These are phyloP conservation scores for Andrena bucephala DNA, from an alignment of 2,888 invertebrate genomes.

Conservation along the genomic window DNA sequence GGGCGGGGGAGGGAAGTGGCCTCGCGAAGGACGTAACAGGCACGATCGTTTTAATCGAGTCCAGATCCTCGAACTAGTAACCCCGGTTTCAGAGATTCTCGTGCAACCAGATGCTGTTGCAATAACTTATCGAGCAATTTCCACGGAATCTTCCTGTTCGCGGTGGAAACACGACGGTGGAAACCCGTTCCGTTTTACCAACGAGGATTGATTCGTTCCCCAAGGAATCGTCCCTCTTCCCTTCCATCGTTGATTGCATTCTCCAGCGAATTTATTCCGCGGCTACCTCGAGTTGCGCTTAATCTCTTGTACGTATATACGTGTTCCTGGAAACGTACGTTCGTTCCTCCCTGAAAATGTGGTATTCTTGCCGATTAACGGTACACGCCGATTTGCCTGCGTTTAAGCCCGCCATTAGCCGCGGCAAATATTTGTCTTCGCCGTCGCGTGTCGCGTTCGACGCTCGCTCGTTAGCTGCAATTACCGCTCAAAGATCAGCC, in stretches of 20 bases:
- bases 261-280: slow-evolving; percentile 11
- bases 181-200: slow-evolving; percentile 69
- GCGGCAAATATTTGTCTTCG: slow-evolving; percentile 23
- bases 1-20: slow-evolving; percentile 13
- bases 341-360: background rate
- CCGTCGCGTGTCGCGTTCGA: slow-evolving; percentile 14
- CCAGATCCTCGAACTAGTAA: slow-evolving; percentile 51
- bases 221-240: slow-evolving; percentile 60
- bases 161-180: slow-evolving; percentile 50
- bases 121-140: slow-evolving; percentile 60
- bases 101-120: slow-evolving; percentile 48
- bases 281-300: slow-evolving; percentile 4
- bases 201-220: slow-evolving; percentile 70
- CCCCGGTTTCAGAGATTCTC: slow-evolving; percentile 56
- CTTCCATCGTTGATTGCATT: slow-evolving; percentile 37
- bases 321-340: slow-evolving; percentile 11
- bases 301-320: background rate
- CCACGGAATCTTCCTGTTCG: slow-evolving; percentile 57
- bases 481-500: background rate
- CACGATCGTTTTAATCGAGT: background rate
- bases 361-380: background rate
- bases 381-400: slow-evolving; percentile 17
- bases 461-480: slow-evolving; percentile 9
- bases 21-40: background rate
- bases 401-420: slow-evolving; percentile 16